phyloP scores from a whole-genome alignment of 2,113 vertebrate species.

The Forbesichthys agassizii region DNA sequence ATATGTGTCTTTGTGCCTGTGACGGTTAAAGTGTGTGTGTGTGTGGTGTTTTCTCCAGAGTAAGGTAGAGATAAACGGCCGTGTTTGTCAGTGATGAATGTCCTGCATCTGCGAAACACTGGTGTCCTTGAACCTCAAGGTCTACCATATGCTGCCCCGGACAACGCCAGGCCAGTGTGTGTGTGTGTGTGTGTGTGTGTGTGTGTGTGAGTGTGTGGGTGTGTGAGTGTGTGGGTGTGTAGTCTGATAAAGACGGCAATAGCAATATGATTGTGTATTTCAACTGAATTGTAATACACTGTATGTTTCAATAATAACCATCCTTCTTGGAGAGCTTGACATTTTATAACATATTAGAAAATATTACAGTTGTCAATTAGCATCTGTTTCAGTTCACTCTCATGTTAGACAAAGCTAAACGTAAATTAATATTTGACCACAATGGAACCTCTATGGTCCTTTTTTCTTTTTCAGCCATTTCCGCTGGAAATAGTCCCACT shows the following conservation, averaged over 20 bases:
- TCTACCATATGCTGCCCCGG: conserved; percentile 64
- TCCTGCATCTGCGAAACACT: conserved; percentile 64
- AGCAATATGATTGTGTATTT: too few relatives aligned
- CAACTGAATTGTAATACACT: too few relatives aligned
- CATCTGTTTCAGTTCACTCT: conserved; percentile 14
- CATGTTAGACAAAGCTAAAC: conserved; percentile 2
- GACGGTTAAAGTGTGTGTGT: neutral
- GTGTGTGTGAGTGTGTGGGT: conserved; percentile 35
- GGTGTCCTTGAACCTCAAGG: conserved; percentile 74
- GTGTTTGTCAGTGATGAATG: conserved; percentile 72
- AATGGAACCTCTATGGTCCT: neutral
- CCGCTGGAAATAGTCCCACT: conserved; percentile 24
- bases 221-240: conserved; percentile 29
- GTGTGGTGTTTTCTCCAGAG: conserved; percentile 29
- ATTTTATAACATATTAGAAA: too few relatives aligned
- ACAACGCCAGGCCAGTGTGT: conserved; percentile 50
- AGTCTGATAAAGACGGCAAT: conserved; percentile 9
- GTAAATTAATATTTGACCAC: neutral
- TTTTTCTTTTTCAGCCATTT: neutral
- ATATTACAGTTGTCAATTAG: too few relatives aligned
- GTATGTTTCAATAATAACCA: too few relatives aligned
- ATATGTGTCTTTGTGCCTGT: neutral
- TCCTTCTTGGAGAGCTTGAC: too few relatives aligned
- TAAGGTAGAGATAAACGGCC: conserved; percentile 56
- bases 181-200: conserved; percentile 18